A percentile compares a stretch with the other conserved stretches of the same genome.
Evolutionary conservation across 2,113 vertebrate genomes (phyloP).

Genomic region (Triplophysa dalaica): DNA sequence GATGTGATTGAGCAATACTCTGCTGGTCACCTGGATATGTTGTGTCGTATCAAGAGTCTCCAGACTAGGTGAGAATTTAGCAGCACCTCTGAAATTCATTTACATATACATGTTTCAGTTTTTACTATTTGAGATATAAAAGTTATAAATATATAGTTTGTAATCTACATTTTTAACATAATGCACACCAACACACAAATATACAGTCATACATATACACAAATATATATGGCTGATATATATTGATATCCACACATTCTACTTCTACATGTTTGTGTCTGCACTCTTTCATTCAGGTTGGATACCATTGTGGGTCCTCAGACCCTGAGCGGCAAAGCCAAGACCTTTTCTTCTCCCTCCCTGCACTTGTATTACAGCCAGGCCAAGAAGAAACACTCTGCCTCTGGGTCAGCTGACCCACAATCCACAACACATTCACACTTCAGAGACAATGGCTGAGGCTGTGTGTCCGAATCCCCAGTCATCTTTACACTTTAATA

Average conservation of each 20-base stretch:
- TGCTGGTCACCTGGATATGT: constrained; percentile 96
- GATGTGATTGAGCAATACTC: constrained; percentile 99
- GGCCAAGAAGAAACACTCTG: constrained; percentile 67
- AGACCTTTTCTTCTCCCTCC: constrained; percentile 76
- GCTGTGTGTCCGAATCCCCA: constrained; percentile 32
- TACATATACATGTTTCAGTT: too few species aligned
- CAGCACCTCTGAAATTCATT: not conserved
- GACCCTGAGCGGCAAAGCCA: constrained; percentile 67
- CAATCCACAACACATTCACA: constrained; percentile 32
- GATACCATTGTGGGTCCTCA: constrained; percentile 77
- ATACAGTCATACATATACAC: not conserved
- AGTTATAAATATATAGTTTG: not conserved
- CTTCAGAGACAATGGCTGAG: constrained; percentile 34
- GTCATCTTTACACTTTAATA: not conserved
- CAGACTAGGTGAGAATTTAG: constrained; percentile 86
- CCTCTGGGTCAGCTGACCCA: constrained; percentile 68
- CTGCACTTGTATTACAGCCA: constrained; percentile 77
- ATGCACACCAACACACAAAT: not conserved
- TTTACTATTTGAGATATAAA: not conserved
- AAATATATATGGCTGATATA: not conserved
- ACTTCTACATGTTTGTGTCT: constrained; percentile 41
- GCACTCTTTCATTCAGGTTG: constrained; percentile 71
- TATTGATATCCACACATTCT: constrained; percentile 9
- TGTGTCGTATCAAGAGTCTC: constrained; percentile 97
- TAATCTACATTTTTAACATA: too few species aligned